Base-by-base conservation (phyloP, 2,888 invertebrate genomes). In the Melitaea athalia region DNA sequence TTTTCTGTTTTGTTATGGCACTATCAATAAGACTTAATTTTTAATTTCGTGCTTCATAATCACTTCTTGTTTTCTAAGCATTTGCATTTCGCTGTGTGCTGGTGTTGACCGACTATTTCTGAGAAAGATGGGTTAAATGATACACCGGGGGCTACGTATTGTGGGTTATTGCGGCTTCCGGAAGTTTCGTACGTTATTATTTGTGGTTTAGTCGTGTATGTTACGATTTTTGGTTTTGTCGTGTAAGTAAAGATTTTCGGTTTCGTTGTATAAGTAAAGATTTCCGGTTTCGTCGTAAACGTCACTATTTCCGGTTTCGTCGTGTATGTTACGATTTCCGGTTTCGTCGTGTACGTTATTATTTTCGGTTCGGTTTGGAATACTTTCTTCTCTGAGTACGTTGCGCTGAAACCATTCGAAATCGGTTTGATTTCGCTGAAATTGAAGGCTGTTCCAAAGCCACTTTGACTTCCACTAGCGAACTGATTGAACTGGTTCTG, bases 31-130 rank as follows among this genome's bases (percentile, higher is more conserved):
- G 57, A 57, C 42, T 57, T 42, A 57, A 42, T 15, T 55, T 47
- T 31, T 45, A 70, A 67, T 64, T 63, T 60, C 59, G 38, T 38
- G 38, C 63, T 57, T 31, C 15, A 63, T 62, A 64, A 69, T 76
- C 75, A 79, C 74, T 91, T 88, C 65, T 89, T 89, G 38, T 85
- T 87, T 57, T 91, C 87, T 10, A 85, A 74, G 66, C 93, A 93
- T 65, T 93, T 90, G 82, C 93, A 93, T 8, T 85, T 78, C 0
- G 84, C 82, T 8, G 83, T 83, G 65, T 92, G 92, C 2, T 79
- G 79, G 63, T 92, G 92, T 24, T 80, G 78, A 0, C 86, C 86
- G 0, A 88, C 81, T 0, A 88, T 66, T 10, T 86, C 87, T 0
- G 86, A 75, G 50, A 92, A 90, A 0, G 83, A 81, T 0, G 90